Base-by-base conservation (phyloP, 2,113 vertebrate genomes). In the Festucalex cinctus region DNA sequence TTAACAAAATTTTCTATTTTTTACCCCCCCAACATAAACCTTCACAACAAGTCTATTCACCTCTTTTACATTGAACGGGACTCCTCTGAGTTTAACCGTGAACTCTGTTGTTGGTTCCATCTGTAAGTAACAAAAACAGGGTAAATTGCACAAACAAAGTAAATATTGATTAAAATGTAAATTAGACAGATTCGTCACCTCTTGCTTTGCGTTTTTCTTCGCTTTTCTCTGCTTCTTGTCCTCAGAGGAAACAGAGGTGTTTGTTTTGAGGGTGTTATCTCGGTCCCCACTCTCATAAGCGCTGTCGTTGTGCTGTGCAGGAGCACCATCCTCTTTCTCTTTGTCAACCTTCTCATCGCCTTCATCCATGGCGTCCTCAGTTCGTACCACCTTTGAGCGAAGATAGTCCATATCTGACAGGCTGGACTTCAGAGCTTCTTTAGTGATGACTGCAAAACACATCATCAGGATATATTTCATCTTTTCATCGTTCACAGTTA, bases 381-480 rank as follows among this genome's bases (percentile, higher is more conserved):
- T 85, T 66, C 58, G 69, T 72, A 95, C 93, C 79, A 96, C 78
- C 83, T 98, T 99, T 26, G 94, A 96, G 46, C 92, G 95, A 78
- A 98, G 91, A 84, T 99, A 98, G 3, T 98, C 96, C 95, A 97
- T 95, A 80, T 98, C 97, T 0, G 96, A 98, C 49, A 98, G 84
- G 6, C 78, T 89, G 66, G 88, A 87, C 81, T 90, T 90, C 24
- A 90, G 68, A 24, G 91, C 91, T 70, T 88, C 79, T 73, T 89
- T 92, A 19, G 69, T 35, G 35, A 74, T 12, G 77, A 54, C 91
- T 92, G 70, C 28, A 71, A 85, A 26, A 14, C 73, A 68, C 20
- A 65, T 2, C 17, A 17, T 24, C 32, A 9, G 14, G 5, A 39
- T 0, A 69, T 6, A 0, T 41, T 56, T 39, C 9, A 56, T 53